phyloP scores from a whole-genome alignment of 2,888 invertebrate genomes.

The Lasioglossum calceatum region DNA sequence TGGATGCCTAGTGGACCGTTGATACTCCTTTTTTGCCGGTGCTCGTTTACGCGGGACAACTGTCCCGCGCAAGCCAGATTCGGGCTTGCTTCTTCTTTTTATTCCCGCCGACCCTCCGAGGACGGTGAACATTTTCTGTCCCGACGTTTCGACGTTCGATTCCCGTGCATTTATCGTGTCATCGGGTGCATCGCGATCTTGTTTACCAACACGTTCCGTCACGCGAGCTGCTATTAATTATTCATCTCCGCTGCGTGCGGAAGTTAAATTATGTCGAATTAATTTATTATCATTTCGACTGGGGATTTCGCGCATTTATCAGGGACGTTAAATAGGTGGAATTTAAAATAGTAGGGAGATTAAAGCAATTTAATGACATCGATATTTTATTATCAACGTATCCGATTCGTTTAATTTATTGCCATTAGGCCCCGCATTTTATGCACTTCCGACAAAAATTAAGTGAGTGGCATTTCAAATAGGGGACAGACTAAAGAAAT shows the following conservation, averaged over 20 bases:
- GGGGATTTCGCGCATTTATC: not conserved
- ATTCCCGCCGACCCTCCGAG: not conserved
- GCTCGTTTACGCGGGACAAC: slow-evolving; percentile 20
- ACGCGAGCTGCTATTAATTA: not conserved
- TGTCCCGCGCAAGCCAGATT: slow-evolving; percentile 13
- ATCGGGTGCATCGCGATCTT: not conserved
- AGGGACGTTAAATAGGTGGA: not conserved
- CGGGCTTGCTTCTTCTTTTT: slow-evolving; percentile 4
- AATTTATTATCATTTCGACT: not conserved
- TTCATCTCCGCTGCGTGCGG: not conserved
- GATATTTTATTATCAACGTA: not conserved
- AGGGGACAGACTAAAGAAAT: not conserved
- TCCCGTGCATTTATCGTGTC: not conserved
- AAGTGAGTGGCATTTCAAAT: rapidly evolving
- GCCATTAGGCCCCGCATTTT: not conserved
- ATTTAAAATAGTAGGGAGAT: not conserved
- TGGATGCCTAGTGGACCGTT: slow-evolving; percentile 40
- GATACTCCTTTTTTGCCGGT: slow-evolving; percentile 24
- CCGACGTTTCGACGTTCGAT: not conserved
- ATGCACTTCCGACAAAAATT: not conserved
- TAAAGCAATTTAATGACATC: not conserved
- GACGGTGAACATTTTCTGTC: not conserved
- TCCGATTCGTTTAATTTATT: not conserved
- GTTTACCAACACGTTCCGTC: not conserved
- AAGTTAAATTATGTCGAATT: not conserved